A percentile compares a stretch with the other conserved stretches of the same genome.
These are phyloP conservation scores for Daphoenositta chrysoptera DNA, from an alignment of 2,113 vertebrate genomes.

Conservation along the genomic window DNA sequence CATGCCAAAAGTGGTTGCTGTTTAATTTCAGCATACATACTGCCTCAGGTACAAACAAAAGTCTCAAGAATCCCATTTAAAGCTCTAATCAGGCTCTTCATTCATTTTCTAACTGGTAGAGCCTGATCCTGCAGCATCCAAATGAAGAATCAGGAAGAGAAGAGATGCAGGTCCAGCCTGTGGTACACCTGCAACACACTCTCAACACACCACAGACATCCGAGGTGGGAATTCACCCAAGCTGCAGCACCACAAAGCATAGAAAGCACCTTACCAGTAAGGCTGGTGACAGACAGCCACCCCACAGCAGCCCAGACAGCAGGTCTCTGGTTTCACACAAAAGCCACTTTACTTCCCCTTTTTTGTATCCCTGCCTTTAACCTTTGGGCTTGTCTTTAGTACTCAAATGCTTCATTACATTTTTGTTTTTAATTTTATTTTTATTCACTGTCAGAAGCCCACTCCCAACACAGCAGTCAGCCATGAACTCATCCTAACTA, in stretches of 20 bases:
- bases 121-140: neutral
- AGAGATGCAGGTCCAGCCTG: neutral
- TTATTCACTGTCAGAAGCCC: neutral
- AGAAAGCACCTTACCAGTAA: neutral
- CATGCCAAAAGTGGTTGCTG: constrained; percentile 40
- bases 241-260: neutral
- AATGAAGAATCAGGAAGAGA: neutral
- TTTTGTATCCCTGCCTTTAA: neutral
- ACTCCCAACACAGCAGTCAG: neutral
- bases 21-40: constrained; percentile 51
- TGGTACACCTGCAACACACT: neutral
- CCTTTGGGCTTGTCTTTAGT: neutral
- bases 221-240: neutral
- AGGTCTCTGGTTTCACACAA: neutral
- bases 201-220: neutral
- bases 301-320: neutral
- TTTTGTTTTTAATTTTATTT: neutral
- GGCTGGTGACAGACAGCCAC: neutral
- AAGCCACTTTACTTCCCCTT: neutral
- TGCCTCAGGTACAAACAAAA: constrained; percentile 61
- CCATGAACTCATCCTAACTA: neutral
- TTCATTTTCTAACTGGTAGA: constrained; percentile 49
- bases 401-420: neutral
- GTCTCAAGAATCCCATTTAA: constrained; percentile 54
- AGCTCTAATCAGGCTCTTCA: constrained; percentile 32